phyloP scores from a whole-genome alignment of 2,113 vertebrate species.

The Solea senegalensis region DNA sequence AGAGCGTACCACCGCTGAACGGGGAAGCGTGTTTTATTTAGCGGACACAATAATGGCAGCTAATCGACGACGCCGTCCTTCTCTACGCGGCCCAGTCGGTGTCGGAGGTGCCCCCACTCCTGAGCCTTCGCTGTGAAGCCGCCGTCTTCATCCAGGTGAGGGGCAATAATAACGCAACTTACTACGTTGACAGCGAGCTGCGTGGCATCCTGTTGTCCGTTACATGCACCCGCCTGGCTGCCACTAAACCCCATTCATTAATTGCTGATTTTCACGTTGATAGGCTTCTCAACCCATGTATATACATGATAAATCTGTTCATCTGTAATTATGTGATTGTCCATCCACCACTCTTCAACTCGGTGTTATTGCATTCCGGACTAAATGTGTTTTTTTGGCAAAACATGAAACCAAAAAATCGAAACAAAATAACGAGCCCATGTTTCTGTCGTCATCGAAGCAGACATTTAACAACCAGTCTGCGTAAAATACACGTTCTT shows the following conservation, averaged over 20 bases:
- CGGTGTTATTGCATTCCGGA: not conserved
- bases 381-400: too few species aligned
- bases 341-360: not conserved
- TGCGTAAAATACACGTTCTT: too few species aligned
- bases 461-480: not conserved
- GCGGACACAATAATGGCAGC: conserved; percentile 58
- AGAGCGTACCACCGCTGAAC: not conserved
- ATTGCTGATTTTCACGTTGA: rapidly evolving
- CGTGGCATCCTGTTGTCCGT: conserved; percentile 13
- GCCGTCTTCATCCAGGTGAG: conserved; percentile 39
- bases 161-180: rapidly evolving
- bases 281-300: rapidly evolving
- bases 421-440: not conserved
- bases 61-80: rapidly evolving
- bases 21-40: conserved; percentile 15
- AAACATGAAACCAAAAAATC: too few species aligned
- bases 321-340: rapidly evolving
- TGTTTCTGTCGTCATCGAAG: not conserved
- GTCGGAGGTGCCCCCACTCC: not conserved
- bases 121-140: conserved; percentile 31
- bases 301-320: not conserved
- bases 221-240: not conserved
- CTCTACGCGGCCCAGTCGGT: not conserved
- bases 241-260: not conserved
- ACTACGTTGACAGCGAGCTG: rapidly evolving